Conservation (phyloP, 2,797 vertebrate genomes). For the Emydoidea blandingii region DNA sequence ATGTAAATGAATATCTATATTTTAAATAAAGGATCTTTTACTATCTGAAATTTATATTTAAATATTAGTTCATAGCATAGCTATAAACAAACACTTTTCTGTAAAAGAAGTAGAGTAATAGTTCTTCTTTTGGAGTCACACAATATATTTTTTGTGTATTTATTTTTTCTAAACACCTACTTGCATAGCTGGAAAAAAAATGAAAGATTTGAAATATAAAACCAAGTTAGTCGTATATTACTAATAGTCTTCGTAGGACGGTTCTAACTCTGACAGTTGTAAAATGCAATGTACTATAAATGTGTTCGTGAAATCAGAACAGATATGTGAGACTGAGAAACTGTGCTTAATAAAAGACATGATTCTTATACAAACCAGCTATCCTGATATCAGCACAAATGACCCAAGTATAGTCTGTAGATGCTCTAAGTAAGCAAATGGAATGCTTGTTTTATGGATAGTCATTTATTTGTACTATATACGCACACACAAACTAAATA, state of each 20-base stretch:
- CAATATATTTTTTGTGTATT: background rate
- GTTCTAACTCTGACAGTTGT: background rate
- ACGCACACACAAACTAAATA: background rate
- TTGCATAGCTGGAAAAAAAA: background rate
- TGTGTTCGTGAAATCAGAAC: background rate
- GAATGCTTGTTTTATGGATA: background rate
- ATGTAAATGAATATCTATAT: conserved; percentile 68
- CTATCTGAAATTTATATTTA: conserved; percentile 70
- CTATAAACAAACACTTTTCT: background rate
- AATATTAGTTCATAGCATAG: conserved; percentile 74
- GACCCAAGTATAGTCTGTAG: background rate
- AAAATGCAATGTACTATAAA: background rate
- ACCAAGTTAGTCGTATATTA: background rate
- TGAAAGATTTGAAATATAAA: background rate
- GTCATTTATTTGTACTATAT: background rate
- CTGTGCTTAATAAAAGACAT: fast-evolving
- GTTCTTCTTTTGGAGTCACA: background rate
- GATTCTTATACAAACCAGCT: background rate
- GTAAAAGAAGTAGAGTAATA: background rate
- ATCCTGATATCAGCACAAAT: background rate
- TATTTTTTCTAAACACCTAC: background rate
- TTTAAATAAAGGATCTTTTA: conserved; percentile 77
- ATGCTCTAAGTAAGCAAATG: background rate
- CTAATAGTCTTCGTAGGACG: background rate
- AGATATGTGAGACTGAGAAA: background rate